Evolutionary conservation across 2,888 invertebrate species (phyloP), one percentile per base, ranked within the genome.

Genomic region (Hypomecis punctinalis): DNA sequence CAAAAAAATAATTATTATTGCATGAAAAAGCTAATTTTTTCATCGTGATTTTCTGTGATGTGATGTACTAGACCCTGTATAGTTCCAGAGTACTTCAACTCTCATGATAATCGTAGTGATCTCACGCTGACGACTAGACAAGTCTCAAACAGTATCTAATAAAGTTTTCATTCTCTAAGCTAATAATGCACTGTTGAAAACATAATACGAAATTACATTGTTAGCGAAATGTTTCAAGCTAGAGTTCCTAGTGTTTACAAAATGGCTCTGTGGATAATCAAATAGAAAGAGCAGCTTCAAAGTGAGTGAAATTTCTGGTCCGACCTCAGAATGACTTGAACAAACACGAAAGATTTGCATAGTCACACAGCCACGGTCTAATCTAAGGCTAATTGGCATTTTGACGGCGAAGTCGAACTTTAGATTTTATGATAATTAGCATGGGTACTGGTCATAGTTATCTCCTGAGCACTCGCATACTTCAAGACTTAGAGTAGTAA

Each of bases 241-340:
- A 33, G 56, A 56, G 11, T 57, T 48, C 33, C 57, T n/a, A 45
- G 45, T 51, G 23, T 33, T 52, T 11, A 10, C 42, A 35, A 58
- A 23, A 43, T 42, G 42, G 36, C 42, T 33, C 33, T 42, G 49
- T 49, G 49, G n/a, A 49, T 49, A 49, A 49, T 37, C 49, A 49
- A 49, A 49, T 36, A 49, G 49, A 49, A 49, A 36, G 52, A 11
- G 46, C 45, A 45, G 40, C 53, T 23, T 49, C 45, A 33, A 49
- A 49, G 37, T 51, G 55, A 60, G 23, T 47, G 39, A 23, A 63
- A 52, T 63, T 65, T 65, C 61, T 60, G 60, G 62, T 63, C 61
- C 57, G 61, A 74, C 74, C 75, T 58, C 72, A 71, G 66, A 69
- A 69, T 71, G 69, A 72, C 64, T 71, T 66, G 62, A 66, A 66